Percentiles rank a stretch among this genome's conserved stretches.
Evolutionary conservation across 1,140 invertebrate species (phyloP).

Genomic region (Aphelinus certus): DNA sequence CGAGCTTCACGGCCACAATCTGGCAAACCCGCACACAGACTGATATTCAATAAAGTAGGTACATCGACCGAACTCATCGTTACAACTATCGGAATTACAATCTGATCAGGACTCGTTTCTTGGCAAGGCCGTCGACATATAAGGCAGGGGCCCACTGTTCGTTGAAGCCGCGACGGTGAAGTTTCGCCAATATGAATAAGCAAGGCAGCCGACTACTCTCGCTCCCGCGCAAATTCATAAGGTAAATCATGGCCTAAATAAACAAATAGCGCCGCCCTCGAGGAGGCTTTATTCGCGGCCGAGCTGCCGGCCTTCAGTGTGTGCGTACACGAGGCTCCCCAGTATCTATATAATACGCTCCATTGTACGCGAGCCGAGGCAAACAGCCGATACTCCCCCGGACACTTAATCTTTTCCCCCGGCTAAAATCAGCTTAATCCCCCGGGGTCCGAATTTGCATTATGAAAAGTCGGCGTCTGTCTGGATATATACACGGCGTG

Average conservation of each 20-base stretch:
- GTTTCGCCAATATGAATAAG: too few species aligned
- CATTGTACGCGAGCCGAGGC: conserved; percentile 26
- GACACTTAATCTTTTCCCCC: conserved; percentile 23
- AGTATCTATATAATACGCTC: conserved; percentile 21
- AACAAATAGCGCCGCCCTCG: conserved; percentile 28
- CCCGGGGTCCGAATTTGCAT: conserved; percentile 29
- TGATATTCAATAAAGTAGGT: too few species aligned
- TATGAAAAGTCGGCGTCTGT: conserved; percentile 16
- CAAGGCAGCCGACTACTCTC: too few species aligned
- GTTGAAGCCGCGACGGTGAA: too few species aligned
- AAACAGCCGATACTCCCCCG: neutral
- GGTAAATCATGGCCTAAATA: conserved; percentile 35
- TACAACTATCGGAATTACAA: too few species aligned
- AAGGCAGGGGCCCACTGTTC: too few species aligned
- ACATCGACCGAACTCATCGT: too few species aligned
- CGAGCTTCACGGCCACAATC: too few species aligned
- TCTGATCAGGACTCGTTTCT: too few species aligned
- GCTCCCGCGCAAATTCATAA: conserved; percentile 9
- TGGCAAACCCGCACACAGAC: too few species aligned
- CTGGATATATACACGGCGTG: neutral
- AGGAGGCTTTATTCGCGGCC: neutral
- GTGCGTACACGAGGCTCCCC: neutral
- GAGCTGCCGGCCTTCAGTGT: conserved; percentile 10
- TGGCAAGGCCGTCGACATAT: too few species aligned
- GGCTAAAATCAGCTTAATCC: conserved; percentile 27